Evolutionary conservation across 2,888 invertebrate species (phyloP).

Genomic region (Cerceris rybyensis): DNA sequence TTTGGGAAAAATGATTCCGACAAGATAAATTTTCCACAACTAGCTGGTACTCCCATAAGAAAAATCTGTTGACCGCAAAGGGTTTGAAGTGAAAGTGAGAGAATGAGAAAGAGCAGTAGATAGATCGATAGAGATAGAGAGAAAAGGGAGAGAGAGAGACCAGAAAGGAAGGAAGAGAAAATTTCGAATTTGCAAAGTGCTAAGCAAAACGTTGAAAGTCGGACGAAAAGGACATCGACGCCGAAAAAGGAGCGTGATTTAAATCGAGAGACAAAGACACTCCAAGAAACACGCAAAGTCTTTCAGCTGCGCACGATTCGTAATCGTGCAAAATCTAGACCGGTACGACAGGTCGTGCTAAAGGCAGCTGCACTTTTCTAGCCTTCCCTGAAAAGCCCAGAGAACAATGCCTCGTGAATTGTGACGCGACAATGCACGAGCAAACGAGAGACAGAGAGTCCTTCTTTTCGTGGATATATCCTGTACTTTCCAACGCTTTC

Average conservation of each 20-base stretch:
- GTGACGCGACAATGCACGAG: slow-evolving; percentile 40
- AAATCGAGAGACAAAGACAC: neutral
- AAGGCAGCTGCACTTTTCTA: slow-evolving; percentile 59
- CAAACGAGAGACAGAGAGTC: slow-evolving; percentile 14
- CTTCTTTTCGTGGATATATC: slow-evolving; percentile 15
- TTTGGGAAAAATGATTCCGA: too few relatives aligned
- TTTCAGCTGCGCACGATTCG: slow-evolving; percentile 25
- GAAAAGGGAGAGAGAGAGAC: too few relatives aligned
- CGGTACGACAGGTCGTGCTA: slow-evolving; percentile 19
- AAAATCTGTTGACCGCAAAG: too few relatives aligned
- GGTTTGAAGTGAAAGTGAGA: too few relatives aligned
- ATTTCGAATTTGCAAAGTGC: too few relatives aligned
- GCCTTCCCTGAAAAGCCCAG: slow-evolving; percentile 46
- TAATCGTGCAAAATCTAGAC: slow-evolving; percentile 32
- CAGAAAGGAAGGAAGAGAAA: too few relatives aligned
- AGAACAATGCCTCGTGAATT: slow-evolving; percentile 48
- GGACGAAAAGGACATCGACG: neutral
- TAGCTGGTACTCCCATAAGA: too few relatives aligned
- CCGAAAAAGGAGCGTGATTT: neutral
- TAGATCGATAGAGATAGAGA: too few relatives aligned
- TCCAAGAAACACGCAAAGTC: slow-evolving; percentile 1
- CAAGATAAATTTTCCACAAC: too few relatives aligned
- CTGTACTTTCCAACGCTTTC: neutral
- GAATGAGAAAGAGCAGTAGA: too few relatives aligned
- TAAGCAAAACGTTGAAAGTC: too few relatives aligned